phyloP scores from a whole-genome alignment of 2,888 invertebrate species.

The Lepidochrysops patricia region DNA sequence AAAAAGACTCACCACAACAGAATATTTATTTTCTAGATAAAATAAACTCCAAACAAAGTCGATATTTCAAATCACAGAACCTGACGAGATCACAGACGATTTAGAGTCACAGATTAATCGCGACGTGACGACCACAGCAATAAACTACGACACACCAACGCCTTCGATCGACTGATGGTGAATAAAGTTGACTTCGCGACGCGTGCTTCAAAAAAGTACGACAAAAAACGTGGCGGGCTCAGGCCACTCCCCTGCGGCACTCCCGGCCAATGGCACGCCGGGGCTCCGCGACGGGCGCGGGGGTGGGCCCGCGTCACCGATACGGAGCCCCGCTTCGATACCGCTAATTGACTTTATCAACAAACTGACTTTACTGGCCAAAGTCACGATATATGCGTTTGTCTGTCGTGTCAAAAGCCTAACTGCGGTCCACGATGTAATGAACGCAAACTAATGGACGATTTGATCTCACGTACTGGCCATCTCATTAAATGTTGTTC shows the following conservation, averaged over 20 bases:
- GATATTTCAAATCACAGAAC: constrained; percentile 52
- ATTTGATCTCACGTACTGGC: constrained; percentile 38
- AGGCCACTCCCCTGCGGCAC: constrained; percentile 62
- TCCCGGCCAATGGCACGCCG: constrained; percentile 53
- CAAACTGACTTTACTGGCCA: constrained; percentile 71
- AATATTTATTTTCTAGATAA: constrained; percentile 22
- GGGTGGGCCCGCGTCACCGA: constrained; percentile 66
- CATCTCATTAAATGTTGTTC: constrained; percentile 14
- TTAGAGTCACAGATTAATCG: constrained; percentile 57
- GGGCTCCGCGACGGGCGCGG: constrained; percentile 46
- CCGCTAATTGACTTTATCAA: constrained; percentile 75
- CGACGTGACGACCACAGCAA: constrained; percentile 48
- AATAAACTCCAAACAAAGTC: constrained; percentile 38
- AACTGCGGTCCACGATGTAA: constrained; percentile 62
- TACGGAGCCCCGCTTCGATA: constrained; percentile 70
- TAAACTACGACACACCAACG: constrained; percentile 71
- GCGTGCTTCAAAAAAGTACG: constrained; percentile 54
- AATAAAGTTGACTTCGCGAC: constrained; percentile 66
- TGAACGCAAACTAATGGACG: constrained; percentile 60
- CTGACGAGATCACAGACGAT: constrained; percentile 43
- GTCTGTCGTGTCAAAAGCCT: constrained; percentile 70
- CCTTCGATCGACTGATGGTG: constrained; percentile 68
- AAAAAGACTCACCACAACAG: constrained; percentile 8
- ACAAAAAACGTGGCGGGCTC: constrained; percentile 58
- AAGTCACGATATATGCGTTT: constrained; percentile 73